These are phyloP conservation scores for Phymastichus coffea DNA, from an alignment of 1,140 invertebrate species.

Conservation along the genomic window DNA sequence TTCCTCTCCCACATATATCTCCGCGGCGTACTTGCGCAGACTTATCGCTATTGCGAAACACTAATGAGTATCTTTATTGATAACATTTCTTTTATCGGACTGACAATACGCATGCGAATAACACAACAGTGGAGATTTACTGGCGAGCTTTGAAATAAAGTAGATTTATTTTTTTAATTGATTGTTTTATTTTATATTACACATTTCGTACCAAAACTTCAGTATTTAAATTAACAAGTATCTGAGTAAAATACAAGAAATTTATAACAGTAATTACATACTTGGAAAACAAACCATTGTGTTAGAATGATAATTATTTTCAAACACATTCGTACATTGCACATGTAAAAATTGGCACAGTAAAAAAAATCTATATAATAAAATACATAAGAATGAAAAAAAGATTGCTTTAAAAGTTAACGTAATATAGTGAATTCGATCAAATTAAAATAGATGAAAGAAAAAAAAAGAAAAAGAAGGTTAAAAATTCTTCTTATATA, in stretches of 20 bases:
- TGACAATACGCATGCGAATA: too few species aligned
- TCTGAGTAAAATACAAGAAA: conserved; percentile 15
- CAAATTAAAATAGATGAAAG: not conserved
- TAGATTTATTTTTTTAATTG: too few species aligned
- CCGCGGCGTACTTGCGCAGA: too few species aligned
- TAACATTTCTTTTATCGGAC: too few species aligned
- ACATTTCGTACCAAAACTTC: conserved; percentile 23
- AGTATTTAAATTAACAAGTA: conserved; percentile 23
- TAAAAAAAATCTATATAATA: conserved; percentile 4
- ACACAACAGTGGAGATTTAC: too few species aligned
- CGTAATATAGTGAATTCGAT: too few species aligned
- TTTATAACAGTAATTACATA: conserved; percentile 23
- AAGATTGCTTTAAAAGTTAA: not conserved
- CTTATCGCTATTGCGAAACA: too few species aligned
- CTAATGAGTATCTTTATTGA: too few species aligned
- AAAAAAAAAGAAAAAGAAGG: not conserved
- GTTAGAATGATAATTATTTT: conserved; percentile 8
- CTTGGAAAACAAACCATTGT: conserved; percentile 14
- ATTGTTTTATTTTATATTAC: conserved; percentile 22
- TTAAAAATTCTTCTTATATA: not conserved
- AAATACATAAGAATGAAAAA: not conserved
- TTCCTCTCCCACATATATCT: too few species aligned
- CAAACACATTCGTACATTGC: conserved; percentile 16
- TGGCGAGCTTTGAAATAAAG: too few species aligned
- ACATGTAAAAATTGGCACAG: conserved; percentile 22